Evolutionary conservation across 2,888 invertebrate genomes (phyloP).

Genomic region (Teinopalpus imperialis): DNA sequence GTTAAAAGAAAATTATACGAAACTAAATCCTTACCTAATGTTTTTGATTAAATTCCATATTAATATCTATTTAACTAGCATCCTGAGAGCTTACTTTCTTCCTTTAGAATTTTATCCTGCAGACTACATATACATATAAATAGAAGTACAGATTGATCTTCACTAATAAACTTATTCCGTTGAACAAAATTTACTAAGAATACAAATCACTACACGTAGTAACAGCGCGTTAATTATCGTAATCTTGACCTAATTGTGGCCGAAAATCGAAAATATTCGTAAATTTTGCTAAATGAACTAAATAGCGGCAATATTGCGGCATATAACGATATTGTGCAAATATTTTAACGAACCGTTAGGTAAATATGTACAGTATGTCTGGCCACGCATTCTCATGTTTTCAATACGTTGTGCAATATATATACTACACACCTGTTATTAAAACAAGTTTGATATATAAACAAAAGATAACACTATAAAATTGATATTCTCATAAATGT

Average conservation of each 20-base stretch:
- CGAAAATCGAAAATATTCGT: conserved; percentile 36
- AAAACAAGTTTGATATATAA: conserved; percentile 44
- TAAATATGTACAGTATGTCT: conserved; percentile 28
- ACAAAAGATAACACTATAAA: conserved; percentile 39
- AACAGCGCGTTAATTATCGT: conserved; percentile 48
- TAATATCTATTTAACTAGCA: no score
- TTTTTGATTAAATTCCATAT: conserved; percentile 63
- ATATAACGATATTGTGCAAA: conserved; percentile 45
- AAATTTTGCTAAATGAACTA: conserved; percentile 34
- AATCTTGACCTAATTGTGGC: conserved; percentile 71
- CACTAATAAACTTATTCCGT: conserved; percentile 28
- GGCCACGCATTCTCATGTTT: conserved; percentile 42
- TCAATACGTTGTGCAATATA: conserved; percentile 64
- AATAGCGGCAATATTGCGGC: conserved; percentile 24
- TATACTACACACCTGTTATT: conserved; percentile 43
- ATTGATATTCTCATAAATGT: conserved; percentile 45
- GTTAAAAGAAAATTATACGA: conserved; percentile 82
- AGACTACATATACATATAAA: no score
- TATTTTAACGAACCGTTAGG: conserved; percentile 38
- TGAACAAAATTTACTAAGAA: not conserved
- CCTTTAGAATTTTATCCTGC: no score
- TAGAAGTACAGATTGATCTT: no score
- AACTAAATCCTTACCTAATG: conserved; percentile 74
- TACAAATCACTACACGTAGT: conserved; percentile 3
- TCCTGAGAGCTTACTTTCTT: no score